phyloP scores from a whole-genome alignment of 2,113 vertebrate genomes.

The Callocephalon fimbriatum region DNA sequence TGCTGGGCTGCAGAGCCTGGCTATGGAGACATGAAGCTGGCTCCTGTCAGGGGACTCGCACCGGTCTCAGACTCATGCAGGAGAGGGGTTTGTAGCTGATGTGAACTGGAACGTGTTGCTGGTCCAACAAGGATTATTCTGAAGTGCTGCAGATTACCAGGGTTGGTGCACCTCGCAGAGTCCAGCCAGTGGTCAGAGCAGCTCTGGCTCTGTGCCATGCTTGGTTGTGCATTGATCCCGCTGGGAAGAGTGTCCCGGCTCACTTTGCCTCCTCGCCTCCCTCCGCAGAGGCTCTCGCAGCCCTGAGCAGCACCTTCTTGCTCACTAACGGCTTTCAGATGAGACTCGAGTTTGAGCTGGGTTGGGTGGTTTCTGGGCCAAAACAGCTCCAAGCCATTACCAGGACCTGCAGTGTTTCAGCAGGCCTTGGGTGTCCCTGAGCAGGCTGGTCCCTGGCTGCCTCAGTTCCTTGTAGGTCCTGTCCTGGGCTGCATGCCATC shows the following conservation, averaged over 20 bases:
- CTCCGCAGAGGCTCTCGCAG: neutral
- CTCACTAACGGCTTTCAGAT: neutral
- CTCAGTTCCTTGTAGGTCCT: neutral
- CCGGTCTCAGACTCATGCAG: accelerated
- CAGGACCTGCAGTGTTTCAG: neutral
- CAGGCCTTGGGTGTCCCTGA: neutral
- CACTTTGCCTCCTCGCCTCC: neutral
- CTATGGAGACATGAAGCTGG: neutral
- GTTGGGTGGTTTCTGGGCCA: neutral
- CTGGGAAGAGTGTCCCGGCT: constrained; percentile 1
- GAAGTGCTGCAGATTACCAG: neutral
- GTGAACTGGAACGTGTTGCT: neutral
- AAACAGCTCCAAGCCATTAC: neutral
- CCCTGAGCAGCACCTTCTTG: neutral
- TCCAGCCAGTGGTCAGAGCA: neutral
- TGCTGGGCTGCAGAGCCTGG: neutral
- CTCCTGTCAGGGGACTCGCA: accelerated
- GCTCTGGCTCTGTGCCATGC: neutral
- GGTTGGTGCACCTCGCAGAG: neutral
- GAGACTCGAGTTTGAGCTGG: neutral
- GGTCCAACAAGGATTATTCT: neutral
- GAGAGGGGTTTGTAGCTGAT: neutral
- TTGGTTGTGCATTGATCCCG: neutral
- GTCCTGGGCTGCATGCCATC: neutral
- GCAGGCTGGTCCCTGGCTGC: neutral